Base-by-base conservation (phyloP, 2,113 vertebrate species). In the Oryzias celebensis region DNA sequence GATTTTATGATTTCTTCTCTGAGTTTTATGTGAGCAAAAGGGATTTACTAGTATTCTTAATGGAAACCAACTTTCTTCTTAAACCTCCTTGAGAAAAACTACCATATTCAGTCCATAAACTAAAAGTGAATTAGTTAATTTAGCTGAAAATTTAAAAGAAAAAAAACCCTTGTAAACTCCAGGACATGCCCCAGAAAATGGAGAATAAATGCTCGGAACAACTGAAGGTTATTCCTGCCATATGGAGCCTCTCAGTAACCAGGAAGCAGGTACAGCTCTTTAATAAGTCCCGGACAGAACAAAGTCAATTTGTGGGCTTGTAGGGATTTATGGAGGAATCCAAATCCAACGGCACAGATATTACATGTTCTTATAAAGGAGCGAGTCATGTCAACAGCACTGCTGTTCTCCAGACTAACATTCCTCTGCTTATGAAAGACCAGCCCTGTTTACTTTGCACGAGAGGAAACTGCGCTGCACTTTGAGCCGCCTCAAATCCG, bases 311-410 rank as follows among this genome's bases (percentile, higher is more conserved):
- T 75, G 51, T 57, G 41, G 47, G 59, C 78, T 71, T 77, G 62
- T 14, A 50, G 66, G 80, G 84, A 88, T 89, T 89, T 88, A 50
- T 44, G 44, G 61, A 69, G 17, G 73, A 78, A 80, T 83, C 68
- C 54, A 81, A 71, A 75, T 70, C 63, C 67, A 74, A 56, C 17
- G 23, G 73, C 41, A 50, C 55, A 78, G 61, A 73, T 79, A 84
- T 77, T 72, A 80, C 56, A 61, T 41, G 55, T 65, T 68, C 54
- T 36, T 54, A 65, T n/a, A 59, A 77, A 59, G 58, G 15, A 23
- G 45, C 44, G 48, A 55, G 62, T 36, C 43, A 75, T 59, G 56
- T 68, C 56, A 68, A 66, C 51, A 58, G 36, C 61, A 58, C 0
- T 3, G 54, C 46, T 55, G 44, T 62, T 44, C 68, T 50, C 26